Percentiles rank a stretch among this genome's conserved stretches.
These are phyloP conservation scores for Alethe castanea DNA, from an alignment of 2,113 vertebrate genomes.

Conservation along the genomic window DNA sequence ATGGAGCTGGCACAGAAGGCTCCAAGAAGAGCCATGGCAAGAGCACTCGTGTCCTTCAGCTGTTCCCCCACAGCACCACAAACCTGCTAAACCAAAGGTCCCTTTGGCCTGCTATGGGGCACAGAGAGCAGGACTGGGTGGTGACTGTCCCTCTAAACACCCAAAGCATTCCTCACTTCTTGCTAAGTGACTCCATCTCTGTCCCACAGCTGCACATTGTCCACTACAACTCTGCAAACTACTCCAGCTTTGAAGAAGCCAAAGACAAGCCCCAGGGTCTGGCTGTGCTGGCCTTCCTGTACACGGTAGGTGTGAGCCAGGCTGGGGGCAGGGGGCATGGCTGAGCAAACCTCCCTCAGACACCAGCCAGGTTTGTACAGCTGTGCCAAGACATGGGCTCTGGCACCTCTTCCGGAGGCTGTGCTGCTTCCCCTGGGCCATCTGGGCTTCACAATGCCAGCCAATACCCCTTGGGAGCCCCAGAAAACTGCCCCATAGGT, in stretches of 20 bases:
- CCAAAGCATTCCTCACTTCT: neutral
- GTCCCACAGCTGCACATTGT: slow-evolving; percentile 86
- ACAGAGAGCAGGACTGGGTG: neutral
- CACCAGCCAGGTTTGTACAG: neutral
- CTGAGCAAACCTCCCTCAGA: neutral
- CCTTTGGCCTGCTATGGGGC: neutral
- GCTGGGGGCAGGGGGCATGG: neutral
- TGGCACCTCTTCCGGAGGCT: neutral
- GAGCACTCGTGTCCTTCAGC: neutral
- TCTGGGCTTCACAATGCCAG: neutral
- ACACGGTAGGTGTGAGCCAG: slow-evolving; percentile 70
- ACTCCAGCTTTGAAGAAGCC: slow-evolving; percentile 79
- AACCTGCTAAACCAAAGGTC: neutral
- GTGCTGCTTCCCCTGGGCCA: neutral
- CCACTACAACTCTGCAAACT: slow-evolving; percentile 88
- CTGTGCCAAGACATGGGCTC: neutral
- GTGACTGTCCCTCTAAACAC: neutral
- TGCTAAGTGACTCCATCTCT: neutral
- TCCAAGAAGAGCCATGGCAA: neutral
- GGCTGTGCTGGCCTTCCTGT: slow-evolving; percentile 86
- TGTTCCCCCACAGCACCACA: neutral
- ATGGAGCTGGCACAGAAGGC: neutral
- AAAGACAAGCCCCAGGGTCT: slow-evolving; percentile 78
- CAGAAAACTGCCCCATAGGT: neutral
- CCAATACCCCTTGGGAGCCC: neutral